These are phyloP conservation scores for Dynastes tityus DNA, from an alignment of 2,888 invertebrate genomes.

Conservation along the genomic window DNA sequence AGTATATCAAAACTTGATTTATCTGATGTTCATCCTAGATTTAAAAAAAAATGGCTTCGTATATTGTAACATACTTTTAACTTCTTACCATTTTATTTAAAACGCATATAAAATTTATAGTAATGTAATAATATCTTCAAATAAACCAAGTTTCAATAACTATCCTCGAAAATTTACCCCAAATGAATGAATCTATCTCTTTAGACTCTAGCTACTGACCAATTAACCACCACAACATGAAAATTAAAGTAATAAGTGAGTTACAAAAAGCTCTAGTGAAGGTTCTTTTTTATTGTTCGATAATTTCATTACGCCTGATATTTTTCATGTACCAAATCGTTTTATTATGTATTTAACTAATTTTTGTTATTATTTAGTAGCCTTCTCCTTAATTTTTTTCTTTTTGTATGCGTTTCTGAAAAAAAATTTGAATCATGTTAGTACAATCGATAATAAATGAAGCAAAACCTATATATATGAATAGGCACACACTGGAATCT, in stretches of 20 bases:
- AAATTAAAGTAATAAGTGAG: conserved; percentile 33
- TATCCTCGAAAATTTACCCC: neutral
- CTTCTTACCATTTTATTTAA: too few relatives aligned
- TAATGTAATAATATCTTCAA: neutral
- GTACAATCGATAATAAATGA: conserved; percentile 20
- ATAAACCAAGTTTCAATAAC: conserved; percentile 17
- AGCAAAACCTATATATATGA: conserved; percentile 9
- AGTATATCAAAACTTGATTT: conserved; percentile 18
- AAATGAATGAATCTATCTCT: conserved; percentile 6
- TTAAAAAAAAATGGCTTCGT: too few relatives aligned
- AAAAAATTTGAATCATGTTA: conserved; percentile 61
- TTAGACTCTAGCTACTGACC: conserved; percentile 25
- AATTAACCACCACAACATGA: conserved; percentile 17
- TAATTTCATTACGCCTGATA: neutral
- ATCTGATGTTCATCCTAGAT: neutral
- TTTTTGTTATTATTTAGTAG: conserved; percentile 47
- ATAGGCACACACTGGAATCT: too few relatives aligned
- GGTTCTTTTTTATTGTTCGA: conserved; percentile 27
- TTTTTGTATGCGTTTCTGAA: conserved; percentile 70
- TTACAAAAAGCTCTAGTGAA: conserved; percentile 16
- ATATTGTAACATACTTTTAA: too few relatives aligned
- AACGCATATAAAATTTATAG: too few relatives aligned
- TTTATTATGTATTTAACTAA: conserved; percentile 17
- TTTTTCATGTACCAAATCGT: conserved; percentile 32
- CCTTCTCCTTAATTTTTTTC: conserved; percentile 61